Conservation (phyloP, 2,888 invertebrate genomes). For the Mystacides longicornis region DNA sequence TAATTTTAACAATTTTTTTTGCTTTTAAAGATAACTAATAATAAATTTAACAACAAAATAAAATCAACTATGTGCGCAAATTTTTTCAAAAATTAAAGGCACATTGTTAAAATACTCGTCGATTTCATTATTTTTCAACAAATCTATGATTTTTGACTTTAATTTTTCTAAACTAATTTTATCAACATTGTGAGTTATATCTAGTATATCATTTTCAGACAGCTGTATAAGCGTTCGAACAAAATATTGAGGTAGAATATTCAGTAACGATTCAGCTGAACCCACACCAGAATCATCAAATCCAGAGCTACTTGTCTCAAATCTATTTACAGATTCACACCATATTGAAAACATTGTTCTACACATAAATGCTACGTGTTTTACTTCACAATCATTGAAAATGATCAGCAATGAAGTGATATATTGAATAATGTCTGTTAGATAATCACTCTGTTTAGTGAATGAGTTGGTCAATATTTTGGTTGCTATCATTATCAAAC, state of each 20-base stretch:
- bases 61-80: neutral
- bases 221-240: slow-evolving; percentile 14
- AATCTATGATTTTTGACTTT: slow-evolving; percentile 11
- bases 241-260: slow-evolving; percentile 20
- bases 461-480: slow-evolving; percentile 12
- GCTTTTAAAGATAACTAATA: neutral
- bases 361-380: slow-evolving; percentile 6
- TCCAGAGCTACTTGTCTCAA: neutral
- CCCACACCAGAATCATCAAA: slow-evolving; percentile 1
- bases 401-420: slow-evolving; percentile 6
- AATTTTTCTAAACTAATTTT: slow-evolving; percentile 6
- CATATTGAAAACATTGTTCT: slow-evolving; percentile 12
- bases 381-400: neutral
- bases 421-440: slow-evolving; percentile 21
- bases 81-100: neutral
- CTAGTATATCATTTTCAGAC: slow-evolving; percentile 7
- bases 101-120: slow-evolving; percentile 12
- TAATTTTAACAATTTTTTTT: neutral
- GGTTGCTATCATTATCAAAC: slow-evolving; percentile 12
- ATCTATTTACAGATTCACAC: neutral
- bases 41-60: neutral
- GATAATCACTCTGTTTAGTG: slow-evolving; percentile 1
- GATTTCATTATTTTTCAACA: slow-evolving; percentile 10
- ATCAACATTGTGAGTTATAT: slow-evolving; percentile 1
- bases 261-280: neutral